Evolutionary conservation across 2,797 vertebrate species (phyloP), one percentile per base, ranked within the genome.

Genomic region (Bradypus variegatus): DNA sequence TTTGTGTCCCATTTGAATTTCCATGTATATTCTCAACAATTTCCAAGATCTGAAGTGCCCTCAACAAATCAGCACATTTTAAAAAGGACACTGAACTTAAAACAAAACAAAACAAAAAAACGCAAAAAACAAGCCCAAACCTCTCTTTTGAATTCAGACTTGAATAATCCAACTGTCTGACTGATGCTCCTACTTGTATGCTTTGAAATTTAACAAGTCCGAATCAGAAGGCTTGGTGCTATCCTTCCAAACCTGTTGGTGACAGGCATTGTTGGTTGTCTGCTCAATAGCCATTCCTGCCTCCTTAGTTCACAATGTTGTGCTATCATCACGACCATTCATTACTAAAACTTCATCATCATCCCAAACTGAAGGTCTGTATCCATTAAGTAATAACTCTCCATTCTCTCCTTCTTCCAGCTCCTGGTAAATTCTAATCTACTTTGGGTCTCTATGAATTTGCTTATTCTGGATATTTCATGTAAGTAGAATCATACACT

Each of bases 141-240:
- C 50, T 67, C n/a, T 77, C 48, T 84, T 90, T 80, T 84, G 3
- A 90, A 86, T 94, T 90, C 50, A 88, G n/a, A 64, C 14, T 53
- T 94, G 25, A 10, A 31, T 53, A 69, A 58, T 41, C 29, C 80
- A 89, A 25, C 11, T 36, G 19, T 79, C 81, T 83, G 80, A 75
- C 1, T 45, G 36, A 83, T 18, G 62, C 15, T 2, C 13, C 25
- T 36, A 77, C 25, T 64, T 75, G 80, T 81, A 83, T 55, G 9
- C 64, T 89, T 93, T 81, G 69, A 93, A 94, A 91, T 38, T 38
- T 77, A 67, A 41, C 0, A 50, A 5, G 6, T 78, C 50, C 33
- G 72, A 78, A 92, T 41, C 21, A 6, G 62, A 86, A 72, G 64
- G 58, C 41, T 94, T n/a, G 60, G 48, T 70, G 33, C n/a, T 89